These are phyloP conservation scores for Myotis pilosus DNA, from an alignment of 2,797 vertebrate species.

Conservation along the genomic window DNA sequence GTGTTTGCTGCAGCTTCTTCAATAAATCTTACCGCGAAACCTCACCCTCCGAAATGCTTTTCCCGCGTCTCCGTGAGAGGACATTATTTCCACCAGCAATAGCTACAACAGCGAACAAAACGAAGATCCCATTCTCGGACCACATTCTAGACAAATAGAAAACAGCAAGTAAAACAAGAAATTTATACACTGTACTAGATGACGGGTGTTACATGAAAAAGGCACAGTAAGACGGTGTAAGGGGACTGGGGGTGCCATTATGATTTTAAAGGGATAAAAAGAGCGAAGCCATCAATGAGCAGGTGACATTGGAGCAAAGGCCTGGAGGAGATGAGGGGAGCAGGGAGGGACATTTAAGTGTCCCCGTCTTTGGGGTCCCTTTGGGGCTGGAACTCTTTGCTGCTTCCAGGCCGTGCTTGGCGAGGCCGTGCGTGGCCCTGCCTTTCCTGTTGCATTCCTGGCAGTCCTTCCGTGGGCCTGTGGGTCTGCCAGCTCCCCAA, in stretches of 20 bases:
- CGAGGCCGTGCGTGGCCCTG: accelerated
- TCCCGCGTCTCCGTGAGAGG: background rate
- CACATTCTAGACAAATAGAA: background rate
- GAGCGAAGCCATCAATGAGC: background rate
- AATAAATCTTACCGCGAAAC: background rate
- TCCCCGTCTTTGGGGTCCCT: background rate
- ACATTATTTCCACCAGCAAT: background rate
- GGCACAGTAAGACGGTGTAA: background rate
- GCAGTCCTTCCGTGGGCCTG: background rate
- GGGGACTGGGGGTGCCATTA: background rate
- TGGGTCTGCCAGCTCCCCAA: background rate
- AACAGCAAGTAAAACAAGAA: background rate
- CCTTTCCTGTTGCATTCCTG: background rate
- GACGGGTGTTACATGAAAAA: background rate
- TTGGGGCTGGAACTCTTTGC: background rate
- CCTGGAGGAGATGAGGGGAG: background rate
- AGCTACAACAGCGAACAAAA: background rate
- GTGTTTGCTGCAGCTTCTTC: background rate
- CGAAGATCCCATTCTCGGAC: background rate
- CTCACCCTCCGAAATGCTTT: background rate
- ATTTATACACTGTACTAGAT: background rate
- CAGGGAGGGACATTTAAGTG: no score
- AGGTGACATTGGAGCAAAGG: background rate
- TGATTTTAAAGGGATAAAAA: background rate
- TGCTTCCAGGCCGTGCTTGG: background rate